These are phyloP conservation scores for Aulostomus chinensis DNA, from an alignment of 2,797 vertebrate species.

Conservation along the genomic window DNA sequence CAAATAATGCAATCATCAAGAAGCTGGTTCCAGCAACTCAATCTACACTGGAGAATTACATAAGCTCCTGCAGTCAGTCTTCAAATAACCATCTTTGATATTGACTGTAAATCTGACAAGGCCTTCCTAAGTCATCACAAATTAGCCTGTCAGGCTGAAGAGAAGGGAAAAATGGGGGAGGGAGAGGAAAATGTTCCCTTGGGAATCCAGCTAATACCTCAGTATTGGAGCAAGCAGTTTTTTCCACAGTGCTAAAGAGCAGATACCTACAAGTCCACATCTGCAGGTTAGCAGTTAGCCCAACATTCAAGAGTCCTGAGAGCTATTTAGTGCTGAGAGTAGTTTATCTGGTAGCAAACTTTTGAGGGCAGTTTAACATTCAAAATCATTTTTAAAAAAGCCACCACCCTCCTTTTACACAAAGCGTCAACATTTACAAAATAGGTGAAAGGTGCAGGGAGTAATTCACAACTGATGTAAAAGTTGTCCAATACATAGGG, in stretches of 20 bases:
- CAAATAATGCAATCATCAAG: constrained; percentile 1
- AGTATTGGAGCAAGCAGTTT: constrained; percentile 12
- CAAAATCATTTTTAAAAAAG: too few relatives aligned
- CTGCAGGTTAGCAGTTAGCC: constrained; percentile 7
- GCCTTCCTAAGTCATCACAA: constrained; percentile 29
- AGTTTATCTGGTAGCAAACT: too few relatives aligned
- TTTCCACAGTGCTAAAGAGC: constrained; percentile 28
- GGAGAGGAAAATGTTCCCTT: constrained; percentile 34
- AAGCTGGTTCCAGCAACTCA: constrained; percentile 7
- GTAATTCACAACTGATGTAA: too few relatives aligned
- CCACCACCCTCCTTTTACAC: too few relatives aligned
- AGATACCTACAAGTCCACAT: constrained; percentile 5
- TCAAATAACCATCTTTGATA: constrained; percentile 45
- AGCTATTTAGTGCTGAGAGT: too few relatives aligned
- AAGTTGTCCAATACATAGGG: too few relatives aligned
- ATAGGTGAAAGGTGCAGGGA: too few relatives aligned
- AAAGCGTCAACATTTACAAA: too few relatives aligned
- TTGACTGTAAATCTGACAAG: constrained; percentile 48
- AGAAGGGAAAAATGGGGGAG: constrained; percentile 31
- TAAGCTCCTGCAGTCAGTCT: constrained; percentile 31
- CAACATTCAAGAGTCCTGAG: neutral
- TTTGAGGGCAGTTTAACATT: too few relatives aligned
- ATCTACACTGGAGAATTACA: constrained; percentile 27
- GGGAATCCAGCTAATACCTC: constrained; percentile 31
- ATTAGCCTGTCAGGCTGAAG: constrained; percentile 41